Conservation (phyloP, 2,888 invertebrate species). For the Xestia sexstrigata region DNA sequence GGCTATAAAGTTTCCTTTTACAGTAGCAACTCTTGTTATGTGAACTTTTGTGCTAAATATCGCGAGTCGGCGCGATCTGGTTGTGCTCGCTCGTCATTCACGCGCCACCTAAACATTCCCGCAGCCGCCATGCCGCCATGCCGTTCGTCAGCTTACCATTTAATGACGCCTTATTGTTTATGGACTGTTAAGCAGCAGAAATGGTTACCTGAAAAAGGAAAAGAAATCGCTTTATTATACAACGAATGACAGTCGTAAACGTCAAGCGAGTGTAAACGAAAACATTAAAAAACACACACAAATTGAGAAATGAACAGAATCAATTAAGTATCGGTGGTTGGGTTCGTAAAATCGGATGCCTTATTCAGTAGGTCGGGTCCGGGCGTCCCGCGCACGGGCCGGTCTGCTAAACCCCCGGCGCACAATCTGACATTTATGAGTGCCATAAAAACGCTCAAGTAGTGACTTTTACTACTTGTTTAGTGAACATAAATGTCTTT, state of each 20-base stretch:
- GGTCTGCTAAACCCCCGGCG: conserved; percentile 85
- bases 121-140: conserved; percentile 41
- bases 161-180: conserved; percentile 75
- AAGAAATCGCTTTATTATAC: conserved; percentile 76
- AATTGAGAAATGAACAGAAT: conserved; percentile 82
- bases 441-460: conserved; percentile 91
- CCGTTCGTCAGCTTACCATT: conserved; percentile 79
- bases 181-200: conserved; percentile 74
- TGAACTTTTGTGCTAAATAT: conserved; percentile 76
- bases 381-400: conserved; percentile 76
- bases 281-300: conserved; percentile 69
- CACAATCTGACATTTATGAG: conserved; percentile 91
- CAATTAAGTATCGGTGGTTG: conserved; percentile 81
- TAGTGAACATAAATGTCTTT: conserved; percentile 92
- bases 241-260: conserved; percentile 72
- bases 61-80: conserved; percentile 54
- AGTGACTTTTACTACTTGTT: conserved; percentile 92
- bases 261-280: conserved; percentile 67
- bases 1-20: conserved; percentile 80
- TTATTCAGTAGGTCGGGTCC: conserved; percentile 72
- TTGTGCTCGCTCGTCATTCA: conserved; percentile 61
- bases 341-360: conserved; percentile 69
- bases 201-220: conserved; percentile 84
- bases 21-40: conserved; percentile 80
- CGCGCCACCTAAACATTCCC: conserved; percentile 63